phyloP scores from a whole-genome alignment of 2,797 vertebrate species.

The Chelon labrosus region DNA sequence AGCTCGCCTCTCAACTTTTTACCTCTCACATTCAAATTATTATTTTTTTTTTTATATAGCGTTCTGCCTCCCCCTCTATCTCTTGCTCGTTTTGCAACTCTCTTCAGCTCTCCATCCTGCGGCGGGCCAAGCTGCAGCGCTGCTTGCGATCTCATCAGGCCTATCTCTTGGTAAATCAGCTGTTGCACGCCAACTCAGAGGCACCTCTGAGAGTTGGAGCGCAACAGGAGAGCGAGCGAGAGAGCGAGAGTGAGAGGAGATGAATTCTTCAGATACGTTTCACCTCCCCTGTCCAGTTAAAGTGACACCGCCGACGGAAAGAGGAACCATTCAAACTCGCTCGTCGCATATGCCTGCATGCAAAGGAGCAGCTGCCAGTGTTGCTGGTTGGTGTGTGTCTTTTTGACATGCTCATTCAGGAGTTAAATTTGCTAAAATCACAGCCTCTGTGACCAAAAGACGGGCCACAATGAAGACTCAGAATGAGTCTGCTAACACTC shows the following conservation, averaged over 20 bases:
- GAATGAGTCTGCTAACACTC: slow-evolving; percentile 3
- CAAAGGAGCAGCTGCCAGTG: slow-evolving; percentile 1
- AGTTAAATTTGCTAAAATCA: neutral
- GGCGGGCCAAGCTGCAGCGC: slow-evolving; percentile 39
- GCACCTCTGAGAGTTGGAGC: slow-evolving; percentile 61
- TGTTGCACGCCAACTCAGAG: slow-evolving; percentile 29
- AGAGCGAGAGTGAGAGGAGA: slow-evolving; percentile 34
- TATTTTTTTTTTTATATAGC: slow-evolving; percentile 4
- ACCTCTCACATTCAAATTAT: slow-evolving; percentile 30
- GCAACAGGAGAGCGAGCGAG: slow-evolving; percentile 30
- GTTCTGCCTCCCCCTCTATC: neutral
- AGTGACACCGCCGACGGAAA: slow-evolving; percentile 31
- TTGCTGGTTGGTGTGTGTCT: slow-evolving; percentile 8
- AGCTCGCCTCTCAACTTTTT: slow-evolving; percentile 49
- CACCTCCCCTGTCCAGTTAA: slow-evolving; percentile 46
- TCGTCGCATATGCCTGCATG: slow-evolving; percentile 6
- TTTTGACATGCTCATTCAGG: neutral
- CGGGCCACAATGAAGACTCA: neutral
- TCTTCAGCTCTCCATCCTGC: slow-evolving; percentile 19
- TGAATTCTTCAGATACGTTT: slow-evolving; percentile 60
- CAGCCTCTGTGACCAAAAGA: too few relatives aligned
- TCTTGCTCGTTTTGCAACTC: slow-evolving; percentile 48
- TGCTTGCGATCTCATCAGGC: slow-evolving; percentile 66
- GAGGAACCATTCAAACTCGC: neutral
- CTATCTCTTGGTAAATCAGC: slow-evolving; percentile 63